Base-by-base conservation (phyloP, 1,140 invertebrate genomes). In the Bombus consobrinus region DNA sequence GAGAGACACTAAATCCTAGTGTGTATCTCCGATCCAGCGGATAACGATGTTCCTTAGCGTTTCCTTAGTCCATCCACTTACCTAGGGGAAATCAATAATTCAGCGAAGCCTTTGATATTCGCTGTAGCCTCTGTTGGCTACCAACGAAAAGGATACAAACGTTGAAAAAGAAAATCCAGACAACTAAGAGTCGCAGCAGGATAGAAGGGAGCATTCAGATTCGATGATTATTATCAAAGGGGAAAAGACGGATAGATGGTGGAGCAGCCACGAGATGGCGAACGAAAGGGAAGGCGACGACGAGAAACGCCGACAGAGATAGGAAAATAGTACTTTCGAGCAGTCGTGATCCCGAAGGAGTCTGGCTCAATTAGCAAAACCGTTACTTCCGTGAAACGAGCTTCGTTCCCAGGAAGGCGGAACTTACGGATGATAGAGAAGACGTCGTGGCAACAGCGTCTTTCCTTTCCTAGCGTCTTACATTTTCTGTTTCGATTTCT, bases 371-470 rank as follows among this genome's bases (percentile, higher is more conserved):
- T 90, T 90, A 90, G 89, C 83, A 85, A 83, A 71, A 79, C 83
- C 89, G 89, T 90, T 90, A 81, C 89, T 90, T 83, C 85, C 80
- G 83, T 62, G 83, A 62, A 90, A 90, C 88, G 89, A 90, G 86
- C 53, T 83, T 86, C 83, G 59, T 81, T 90, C 89, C 83, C 68
- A 86, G 72, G 86, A 43, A 90, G 86, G 75, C 86, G 89, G 89
- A 90, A 90, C 86, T 90, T 90, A 88, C 89, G 89, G 47, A 80
- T 57, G 82, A 84, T 76, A 72, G 69, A 47, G 39, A 86, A 71
- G 41, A 78, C 34, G 18, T n/a, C 25, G 53, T 64, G 75, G 47
- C 64, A 83, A 86, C 76, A 32, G 37, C 62, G 64, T 37, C 39
- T 18, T 37, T 79, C 43, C n/a, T n/a, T 64, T n/a, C 5, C n/a